Evolutionary conservation across 2,797 vertebrate species (phyloP), one percentile per base, ranked within the genome.

Genomic region (Rhodeus uyekii): DNA sequence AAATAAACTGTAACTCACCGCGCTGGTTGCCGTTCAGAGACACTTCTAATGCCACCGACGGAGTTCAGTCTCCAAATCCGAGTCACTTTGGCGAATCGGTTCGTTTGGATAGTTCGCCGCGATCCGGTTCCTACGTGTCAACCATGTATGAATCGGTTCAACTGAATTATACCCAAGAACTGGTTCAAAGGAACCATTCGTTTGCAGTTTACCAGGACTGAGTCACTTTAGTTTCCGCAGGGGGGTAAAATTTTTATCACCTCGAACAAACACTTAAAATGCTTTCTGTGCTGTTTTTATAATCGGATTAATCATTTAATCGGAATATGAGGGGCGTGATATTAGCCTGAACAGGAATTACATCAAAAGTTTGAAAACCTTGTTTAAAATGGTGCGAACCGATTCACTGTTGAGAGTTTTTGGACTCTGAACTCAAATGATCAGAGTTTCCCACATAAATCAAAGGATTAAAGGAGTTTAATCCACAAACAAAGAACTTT

Each of bases 301-400:
- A 3, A 27, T 55, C 3, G 4, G 5, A 16, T 9, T 42, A 42
- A 68, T 13, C 0, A 8, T 44, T 8, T 6, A 22, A 32, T 67
- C 0, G 2, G 38, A 16, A 5, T 22, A 4, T 1, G 9, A 29
- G 5, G 1, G 14, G 8, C 2, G 8, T 1, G 8, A 8, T 42
- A 14, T 42, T 18, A 34, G 2, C 22, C n/a, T 58, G 7, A 29
- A 22, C 4, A 38, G 6, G 7, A 44, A 24, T 76, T 24, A 4
- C n/a, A 3, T 32, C 6, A 68, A 42, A n/a, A 5, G 13, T 32
- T 10, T 50, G n/a, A 50, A 38, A 4, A 34, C 2, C 10, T 19
- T 9, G 19, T 60, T 27, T 1, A 22, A 61, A 68, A 55, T 68
- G 48, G 48, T 68, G 55, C 22, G 76, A 42, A 5, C 34, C 48